Evolutionary conservation across 2,797 vertebrate genomes (phyloP), one percentile per base, ranked within the genome.

Genomic region (Pygocentrus nattereri): DNA sequence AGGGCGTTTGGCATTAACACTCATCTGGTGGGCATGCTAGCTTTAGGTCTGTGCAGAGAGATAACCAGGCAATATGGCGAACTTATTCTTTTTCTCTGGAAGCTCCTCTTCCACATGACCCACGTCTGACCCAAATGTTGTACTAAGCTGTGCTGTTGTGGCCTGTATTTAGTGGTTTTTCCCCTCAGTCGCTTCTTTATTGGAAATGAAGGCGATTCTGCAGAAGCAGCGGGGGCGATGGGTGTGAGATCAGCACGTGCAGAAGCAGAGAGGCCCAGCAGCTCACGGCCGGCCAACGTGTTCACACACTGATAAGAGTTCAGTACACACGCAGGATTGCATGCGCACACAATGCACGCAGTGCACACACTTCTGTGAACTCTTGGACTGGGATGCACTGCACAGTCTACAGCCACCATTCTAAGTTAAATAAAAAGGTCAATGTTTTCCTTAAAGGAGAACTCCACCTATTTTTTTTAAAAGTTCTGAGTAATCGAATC

Each of bases 131-230:
- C 19, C 58, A 18, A 13, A 2, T 34, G 62, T 68, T 61, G 52
- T 58, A 30, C 7, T 21, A 6, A 41, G 13, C 23, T 50, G 21
- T 52, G 6, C 41, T n/a, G 52, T 23, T 44, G 8, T 41, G 34
- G 7, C 13, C 5, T 7, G 8, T 5, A 25, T 56, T 50, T 50
- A 12, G 10, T 44, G 41, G 41, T 44, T 44, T 44, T 44, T 44
- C 10, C 50, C 65, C 23, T 62, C 54, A 31, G 25, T 74, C 34
- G 41, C 6, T 50, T 54, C 8, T 77, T 54, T 65, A 69, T 47
- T 41, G 50, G 93, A 92, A 93, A 96, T 92, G 6, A 21, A 65
- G 62, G 95, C 97, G 95, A 96, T 94, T 93, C 92, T 93, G 91
- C 94, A 93, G 93, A 95, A 92, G 91, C 90, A 91, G 92, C 90